These are phyloP conservation scores for Pelobates cultripes DNA, from an alignment of 2,797 vertebrate genomes.

Conservation along the genomic window DNA sequence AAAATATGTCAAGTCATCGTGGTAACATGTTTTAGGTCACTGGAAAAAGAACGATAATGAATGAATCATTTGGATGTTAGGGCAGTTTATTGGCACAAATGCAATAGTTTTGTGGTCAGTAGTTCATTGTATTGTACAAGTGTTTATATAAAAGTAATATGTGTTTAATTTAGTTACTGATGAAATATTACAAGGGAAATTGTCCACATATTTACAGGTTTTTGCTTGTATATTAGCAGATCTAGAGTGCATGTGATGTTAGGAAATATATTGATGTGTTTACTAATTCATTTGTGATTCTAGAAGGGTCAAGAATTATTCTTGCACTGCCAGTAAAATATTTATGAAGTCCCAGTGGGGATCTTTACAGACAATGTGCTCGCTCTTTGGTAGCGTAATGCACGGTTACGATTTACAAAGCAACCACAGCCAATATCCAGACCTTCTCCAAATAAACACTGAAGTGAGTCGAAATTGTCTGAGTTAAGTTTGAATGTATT, in stretches of 20 bases:
- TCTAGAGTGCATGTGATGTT: not conserved
- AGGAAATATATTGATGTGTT: not conserved
- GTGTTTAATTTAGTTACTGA: not conserved
- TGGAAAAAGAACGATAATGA: slow-evolving; percentile 56
- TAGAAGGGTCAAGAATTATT: slow-evolving; percentile 4
- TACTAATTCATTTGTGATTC: not conserved
- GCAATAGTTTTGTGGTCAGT: slow-evolving; percentile 10
- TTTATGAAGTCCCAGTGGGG: slow-evolving; percentile 7
- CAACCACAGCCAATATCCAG: not conserved
- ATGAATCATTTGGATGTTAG: slow-evolving; percentile 47
- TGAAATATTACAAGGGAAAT: not conserved
- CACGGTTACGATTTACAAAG: not conserved
- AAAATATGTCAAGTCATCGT: slow-evolving; percentile 46
- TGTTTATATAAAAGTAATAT: not conserved
- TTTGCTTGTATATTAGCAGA: not conserved
- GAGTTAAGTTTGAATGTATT: not conserved
- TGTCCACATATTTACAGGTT: not conserved
- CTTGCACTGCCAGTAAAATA: slow-evolving; percentile 5
- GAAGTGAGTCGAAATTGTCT: not conserved
- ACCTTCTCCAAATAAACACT: not conserved
- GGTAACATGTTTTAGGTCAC: slow-evolving; percentile 31
- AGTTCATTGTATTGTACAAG: slow-evolving; percentile 10
- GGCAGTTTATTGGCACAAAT: slow-evolving; percentile 33
- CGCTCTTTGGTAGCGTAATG: not conserved
- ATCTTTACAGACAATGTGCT: not conserved